These are phyloP conservation scores for Drosophila nasuta DNA, from an alignment of 1,140 invertebrate genomes.

Conservation along the genomic window DNA sequence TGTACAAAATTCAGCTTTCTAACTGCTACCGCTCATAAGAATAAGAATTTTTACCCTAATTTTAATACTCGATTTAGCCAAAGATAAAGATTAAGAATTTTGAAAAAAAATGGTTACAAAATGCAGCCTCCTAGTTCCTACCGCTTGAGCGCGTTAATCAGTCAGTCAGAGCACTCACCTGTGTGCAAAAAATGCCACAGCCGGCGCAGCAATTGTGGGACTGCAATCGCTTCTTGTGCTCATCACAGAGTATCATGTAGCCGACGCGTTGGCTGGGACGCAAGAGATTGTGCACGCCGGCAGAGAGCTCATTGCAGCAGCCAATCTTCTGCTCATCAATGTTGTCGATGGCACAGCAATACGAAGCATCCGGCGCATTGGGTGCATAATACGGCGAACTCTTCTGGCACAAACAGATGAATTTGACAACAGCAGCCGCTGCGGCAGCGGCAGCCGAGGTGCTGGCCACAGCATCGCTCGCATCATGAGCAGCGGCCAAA, in stretches of 20 bases:
- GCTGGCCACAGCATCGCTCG: conserved; percentile 45
- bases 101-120: too few relatives aligned
- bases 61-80: too few relatives aligned
- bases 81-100: too few relatives aligned
- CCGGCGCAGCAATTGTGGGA: conserved; percentile 95
- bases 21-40: too few relatives aligned
- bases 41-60: too few relatives aligned
- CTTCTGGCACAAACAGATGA: conserved; percentile 80
- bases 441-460: conserved; percentile 44
- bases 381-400: conserved; percentile 79
- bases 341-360: conserved; percentile 90
- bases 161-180: conserved; percentile 86
- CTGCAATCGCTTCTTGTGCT: conserved; percentile 91
- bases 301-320: conserved; percentile 89
- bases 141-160: neutral
- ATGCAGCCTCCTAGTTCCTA: neutral
- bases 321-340: conserved; percentile 92
- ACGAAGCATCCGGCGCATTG: conserved; percentile 77
- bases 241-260: conserved; percentile 93
- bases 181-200: conserved; percentile 96
- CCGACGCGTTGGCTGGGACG: conserved; percentile 92
- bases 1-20: too few relatives aligned
- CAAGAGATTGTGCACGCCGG: conserved; percentile 87
- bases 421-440: conserved; percentile 37
- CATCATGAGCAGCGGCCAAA: conserved; percentile 25